A percentile compares a stretch with the other conserved stretches of the same genome.
phyloP scores from a whole-genome alignment of 2,888 invertebrate species.

The Zonitis immaculata region DNA sequence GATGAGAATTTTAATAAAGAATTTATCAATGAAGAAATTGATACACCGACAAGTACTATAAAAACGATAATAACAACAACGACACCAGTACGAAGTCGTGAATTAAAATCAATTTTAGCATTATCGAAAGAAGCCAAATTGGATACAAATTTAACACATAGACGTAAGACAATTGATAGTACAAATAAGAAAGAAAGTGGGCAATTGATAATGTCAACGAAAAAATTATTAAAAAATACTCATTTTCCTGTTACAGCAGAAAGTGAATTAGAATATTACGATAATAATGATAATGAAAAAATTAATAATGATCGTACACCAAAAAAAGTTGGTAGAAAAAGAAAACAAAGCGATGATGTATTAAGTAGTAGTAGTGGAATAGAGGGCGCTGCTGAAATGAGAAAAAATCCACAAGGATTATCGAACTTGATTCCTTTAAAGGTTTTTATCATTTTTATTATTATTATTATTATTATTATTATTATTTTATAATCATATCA shows the following conservation, averaged over 20 bases:
- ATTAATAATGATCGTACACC: background rate
- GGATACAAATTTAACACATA: conserved; percentile 48
- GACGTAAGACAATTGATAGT: conserved; percentile 47
- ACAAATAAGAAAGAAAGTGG: conserved; percentile 4
- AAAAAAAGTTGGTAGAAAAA: conserved; percentile 20
- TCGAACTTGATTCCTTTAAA: conserved; percentile 5
- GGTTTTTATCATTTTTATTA: background rate
- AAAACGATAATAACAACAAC: background rate
- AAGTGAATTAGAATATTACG: conserved; percentile 31
- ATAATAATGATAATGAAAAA: conserved; percentile 14
- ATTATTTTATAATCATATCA: background rate
- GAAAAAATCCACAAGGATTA: conserved; percentile 25
- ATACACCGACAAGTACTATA: background rate
- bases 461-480: background rate
- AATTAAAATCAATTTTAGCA: conserved; percentile 60
- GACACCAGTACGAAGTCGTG: conserved; percentile 41
- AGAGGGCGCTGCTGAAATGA: conserved; percentile 27
- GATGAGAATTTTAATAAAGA: background rate
- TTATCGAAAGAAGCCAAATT: conserved; percentile 66
- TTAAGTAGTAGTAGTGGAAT: conserved; percentile 11
- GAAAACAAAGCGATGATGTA: conserved; percentile 27
- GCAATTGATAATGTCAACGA: conserved; percentile 3
- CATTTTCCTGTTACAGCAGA: conserved; percentile 40
- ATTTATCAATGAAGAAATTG: background rate
- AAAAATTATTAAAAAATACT: conserved; percentile 18